Evolutionary conservation across 92 coral and sea anemone species (phyloP).

Genomic region (Nematostella vectensis): DNA sequence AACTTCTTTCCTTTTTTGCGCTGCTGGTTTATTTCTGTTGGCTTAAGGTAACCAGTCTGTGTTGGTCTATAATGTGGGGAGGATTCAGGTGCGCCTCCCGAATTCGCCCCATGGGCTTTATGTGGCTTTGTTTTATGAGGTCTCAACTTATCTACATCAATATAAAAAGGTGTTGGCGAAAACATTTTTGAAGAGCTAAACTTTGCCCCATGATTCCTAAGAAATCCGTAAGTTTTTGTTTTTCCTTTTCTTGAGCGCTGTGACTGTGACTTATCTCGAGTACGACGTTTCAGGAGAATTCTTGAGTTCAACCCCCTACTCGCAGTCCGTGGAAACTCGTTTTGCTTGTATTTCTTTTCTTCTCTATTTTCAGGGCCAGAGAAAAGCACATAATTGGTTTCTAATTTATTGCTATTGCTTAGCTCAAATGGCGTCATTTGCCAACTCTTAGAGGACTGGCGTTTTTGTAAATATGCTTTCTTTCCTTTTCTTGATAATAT

Average conservation of each 20-base stretch:
- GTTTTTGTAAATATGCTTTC: background rate
- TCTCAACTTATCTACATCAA: background rate
- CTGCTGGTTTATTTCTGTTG: too few relatives aligned
- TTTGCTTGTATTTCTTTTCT: background rate
- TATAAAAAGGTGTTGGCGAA: conserved; percentile 15
- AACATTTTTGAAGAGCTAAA: conserved; percentile 1
- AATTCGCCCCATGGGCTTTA: too few relatives aligned
- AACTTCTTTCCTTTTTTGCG: too few relatives aligned
- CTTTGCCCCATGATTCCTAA: conserved; percentile 21
- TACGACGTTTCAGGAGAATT: too few relatives aligned
- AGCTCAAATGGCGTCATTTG: background rate
- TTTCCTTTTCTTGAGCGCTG: too few relatives aligned
- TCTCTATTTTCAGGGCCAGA: background rate
- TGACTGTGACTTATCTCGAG: too few relatives aligned
- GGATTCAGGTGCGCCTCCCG: too few relatives aligned
- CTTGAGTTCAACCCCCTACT: too few relatives aligned
- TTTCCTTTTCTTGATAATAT: background rate
- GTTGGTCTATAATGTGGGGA: too few relatives aligned
- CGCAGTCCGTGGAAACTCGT: background rate
- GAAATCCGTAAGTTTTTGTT: too few relatives aligned
- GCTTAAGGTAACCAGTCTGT: too few relatives aligned
- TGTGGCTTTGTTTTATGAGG: background rate
- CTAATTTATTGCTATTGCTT: background rate
- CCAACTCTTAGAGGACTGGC: background rate
- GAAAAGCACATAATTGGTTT: background rate